Conservation (phyloP, 2,797 vertebrate species). For the Pelobates cultripes region DNA sequence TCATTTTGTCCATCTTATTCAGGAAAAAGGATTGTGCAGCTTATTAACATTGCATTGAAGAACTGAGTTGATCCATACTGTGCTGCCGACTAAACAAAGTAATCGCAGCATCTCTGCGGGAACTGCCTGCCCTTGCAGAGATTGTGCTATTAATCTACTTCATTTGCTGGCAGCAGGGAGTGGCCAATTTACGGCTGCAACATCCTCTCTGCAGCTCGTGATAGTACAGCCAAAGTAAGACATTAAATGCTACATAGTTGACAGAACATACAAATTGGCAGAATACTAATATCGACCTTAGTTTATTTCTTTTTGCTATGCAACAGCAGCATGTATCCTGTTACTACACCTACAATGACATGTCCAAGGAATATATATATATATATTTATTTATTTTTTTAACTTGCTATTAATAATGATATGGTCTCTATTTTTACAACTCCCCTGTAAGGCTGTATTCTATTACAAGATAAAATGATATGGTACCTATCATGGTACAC, state of each 20-base stretch:
- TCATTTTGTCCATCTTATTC: slow-evolving; percentile 34
- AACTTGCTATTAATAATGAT: no score
- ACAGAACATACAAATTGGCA: neutral
- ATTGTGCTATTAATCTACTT: slow-evolving; percentile 44
- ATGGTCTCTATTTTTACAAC: no score
- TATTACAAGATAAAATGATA: no score
- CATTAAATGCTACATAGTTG: neutral
- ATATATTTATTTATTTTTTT: no score
- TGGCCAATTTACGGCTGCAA: slow-evolving; percentile 24
- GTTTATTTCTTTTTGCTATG: no score
- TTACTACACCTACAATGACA: no score
- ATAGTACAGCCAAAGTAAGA: neutral
- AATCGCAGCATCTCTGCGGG: slow-evolving; percentile 42
- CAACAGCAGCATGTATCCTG: no score
- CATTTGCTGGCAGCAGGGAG: slow-evolving; percentile 37
- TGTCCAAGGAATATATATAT: no score
- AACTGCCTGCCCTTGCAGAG: slow-evolving; percentile 47
- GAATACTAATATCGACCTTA: no score
- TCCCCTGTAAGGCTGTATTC: no score
- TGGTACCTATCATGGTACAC: no score
- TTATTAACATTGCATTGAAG: slow-evolving; percentile 28
- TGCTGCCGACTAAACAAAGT: slow-evolving; percentile 46
- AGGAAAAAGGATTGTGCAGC: slow-evolving; percentile 20
- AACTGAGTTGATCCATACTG: slow-evolving; percentile 21
- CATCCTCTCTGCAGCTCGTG: slow-evolving; percentile 8